Base-by-base conservation (phyloP, 2,113 vertebrate genomes). In the Ascaphus truei region DNA sequence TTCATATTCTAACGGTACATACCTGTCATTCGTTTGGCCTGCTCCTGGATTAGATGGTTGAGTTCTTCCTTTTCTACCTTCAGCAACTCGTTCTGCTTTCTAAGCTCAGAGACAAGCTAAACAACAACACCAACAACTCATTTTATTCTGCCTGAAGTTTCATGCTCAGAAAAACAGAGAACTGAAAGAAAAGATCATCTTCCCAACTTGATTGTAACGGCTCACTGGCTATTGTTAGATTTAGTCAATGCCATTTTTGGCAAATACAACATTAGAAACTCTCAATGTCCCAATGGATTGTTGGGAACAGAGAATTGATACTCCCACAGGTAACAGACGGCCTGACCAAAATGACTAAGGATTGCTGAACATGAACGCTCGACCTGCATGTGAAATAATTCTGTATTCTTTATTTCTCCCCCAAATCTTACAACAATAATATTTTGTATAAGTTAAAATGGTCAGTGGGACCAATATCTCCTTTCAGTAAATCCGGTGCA, bases 21-120 rank as follows among this genome's bases (percentile, higher is more conserved):
- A 98, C 97, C 97, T 82, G 94, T 96, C 88, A 98, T 96, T 77
- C 96, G 92, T 78, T 85, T 94, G 34, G 90, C 92, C 86, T 99
- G 96, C 73, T 97, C 92, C 73, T 94, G 91, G 68, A 99, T 96
- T 78, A 77, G 79, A 37, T 84, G 85, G 85, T 96, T 99, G 80
- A 99, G 83, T n/a, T 94, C 81, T 20, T 98, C 89, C 73, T 99
- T 99, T 59, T 99, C 96, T 9, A 80, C 91, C 86, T 99, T 99
- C 84, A 99, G 86, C 36, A 87, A 74, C 0, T 84, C 82, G 55
- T 98, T 99, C 88, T 98, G 92, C 27, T 98, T 92, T 76, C 93
- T 99, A 64, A 99, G 85, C 78, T 95, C 93, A 0, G 90, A 86
- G 1, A 98, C 90, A 88, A 96, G 86, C 96, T 99, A 59, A 18